Conservation (phyloP, 2,797 vertebrate genomes). For the Catamblyrhynchus diadema region DNA sequence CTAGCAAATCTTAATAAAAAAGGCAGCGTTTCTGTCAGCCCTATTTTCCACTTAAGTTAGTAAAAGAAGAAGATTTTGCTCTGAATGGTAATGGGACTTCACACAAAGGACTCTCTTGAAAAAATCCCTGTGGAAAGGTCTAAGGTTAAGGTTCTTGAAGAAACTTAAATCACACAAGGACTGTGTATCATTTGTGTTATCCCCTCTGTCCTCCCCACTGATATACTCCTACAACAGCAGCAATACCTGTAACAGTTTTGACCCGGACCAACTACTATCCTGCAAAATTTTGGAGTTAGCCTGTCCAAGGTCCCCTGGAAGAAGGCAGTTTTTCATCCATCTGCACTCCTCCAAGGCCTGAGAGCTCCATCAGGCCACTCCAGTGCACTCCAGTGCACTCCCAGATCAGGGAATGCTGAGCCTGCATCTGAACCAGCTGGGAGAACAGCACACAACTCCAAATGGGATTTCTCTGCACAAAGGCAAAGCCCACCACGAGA, state of each 20-base stretch:
- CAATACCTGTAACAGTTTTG: background rate
- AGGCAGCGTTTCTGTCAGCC: background rate
- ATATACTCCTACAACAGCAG: background rate
- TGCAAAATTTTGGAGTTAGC: background rate
- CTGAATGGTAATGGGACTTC: background rate
- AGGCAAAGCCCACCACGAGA: accelerated
- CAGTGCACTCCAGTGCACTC: background rate
- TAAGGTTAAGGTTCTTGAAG: background rate
- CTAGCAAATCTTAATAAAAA: background rate
- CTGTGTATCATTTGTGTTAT: background rate
- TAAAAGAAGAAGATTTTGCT: background rate
- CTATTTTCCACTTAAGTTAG: background rate
- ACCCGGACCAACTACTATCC: background rate
- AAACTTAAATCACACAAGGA: background rate
- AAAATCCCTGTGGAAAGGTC: background rate
- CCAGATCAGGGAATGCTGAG: background rate
- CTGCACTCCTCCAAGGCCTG: background rate
- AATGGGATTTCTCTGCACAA: background rate
- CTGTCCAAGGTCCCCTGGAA: background rate
- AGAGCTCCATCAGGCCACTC: background rate
- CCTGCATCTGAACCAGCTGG: background rate
- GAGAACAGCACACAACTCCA: background rate
- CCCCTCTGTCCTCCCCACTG: background rate
- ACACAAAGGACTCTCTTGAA: background rate
- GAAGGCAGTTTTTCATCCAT: background rate